Evolutionary conservation across 2,888 invertebrate genomes (phyloP).

Genomic region (Eupithecia centaureata): DNA sequence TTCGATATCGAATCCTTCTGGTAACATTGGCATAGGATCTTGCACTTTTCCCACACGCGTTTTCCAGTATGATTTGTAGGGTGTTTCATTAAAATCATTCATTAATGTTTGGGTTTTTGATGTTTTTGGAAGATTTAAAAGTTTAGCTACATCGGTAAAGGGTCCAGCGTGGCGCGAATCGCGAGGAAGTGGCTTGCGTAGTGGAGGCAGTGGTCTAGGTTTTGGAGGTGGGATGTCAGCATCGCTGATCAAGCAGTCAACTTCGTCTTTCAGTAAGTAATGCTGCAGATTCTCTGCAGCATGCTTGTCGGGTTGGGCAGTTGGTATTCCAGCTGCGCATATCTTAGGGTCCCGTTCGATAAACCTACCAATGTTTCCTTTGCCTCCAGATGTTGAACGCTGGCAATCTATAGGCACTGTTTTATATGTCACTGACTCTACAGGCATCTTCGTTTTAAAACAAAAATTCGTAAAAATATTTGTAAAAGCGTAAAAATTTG

Average conservation of each 20-base stretch:
- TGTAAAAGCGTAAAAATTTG: neutral
- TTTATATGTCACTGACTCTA: neutral
- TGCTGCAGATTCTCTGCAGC: slow-evolving; percentile 61
- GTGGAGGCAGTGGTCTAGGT: slow-evolving; percentile 58
- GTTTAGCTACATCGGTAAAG: slow-evolving; percentile 52
- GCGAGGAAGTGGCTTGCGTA: slow-evolving; percentile 58
- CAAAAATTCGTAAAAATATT: slow-evolving; percentile 12
- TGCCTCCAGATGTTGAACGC: slow-evolving; percentile 66
- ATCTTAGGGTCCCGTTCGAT: slow-evolving; percentile 67
- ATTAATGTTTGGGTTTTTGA: slow-evolving; percentile 69
- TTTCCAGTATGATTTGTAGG: slow-evolving; percentile 72
- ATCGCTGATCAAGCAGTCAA: slow-evolving; percentile 67
- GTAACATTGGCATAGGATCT: slow-evolving; percentile 71
- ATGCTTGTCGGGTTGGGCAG: slow-evolving; percentile 60
- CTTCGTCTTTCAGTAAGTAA: slow-evolving; percentile 70
- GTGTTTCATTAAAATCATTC: slow-evolving; percentile 67
- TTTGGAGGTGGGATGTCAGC: slow-evolving; percentile 63
- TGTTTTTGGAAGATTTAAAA: slow-evolving; percentile 64
- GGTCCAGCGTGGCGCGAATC: slow-evolving; percentile 64
- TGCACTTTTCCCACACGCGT: slow-evolving; percentile 56
- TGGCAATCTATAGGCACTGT: slow-evolving; percentile 54
- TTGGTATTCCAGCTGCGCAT: slow-evolving; percentile 71
- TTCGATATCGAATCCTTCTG: slow-evolving; percentile 63
- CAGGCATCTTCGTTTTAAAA: slow-evolving; percentile 54
- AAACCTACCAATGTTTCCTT: slow-evolving; percentile 70